Base-by-base conservation (phyloP, 2,888 invertebrate species). In the Neuroscelio doddi region DNA sequence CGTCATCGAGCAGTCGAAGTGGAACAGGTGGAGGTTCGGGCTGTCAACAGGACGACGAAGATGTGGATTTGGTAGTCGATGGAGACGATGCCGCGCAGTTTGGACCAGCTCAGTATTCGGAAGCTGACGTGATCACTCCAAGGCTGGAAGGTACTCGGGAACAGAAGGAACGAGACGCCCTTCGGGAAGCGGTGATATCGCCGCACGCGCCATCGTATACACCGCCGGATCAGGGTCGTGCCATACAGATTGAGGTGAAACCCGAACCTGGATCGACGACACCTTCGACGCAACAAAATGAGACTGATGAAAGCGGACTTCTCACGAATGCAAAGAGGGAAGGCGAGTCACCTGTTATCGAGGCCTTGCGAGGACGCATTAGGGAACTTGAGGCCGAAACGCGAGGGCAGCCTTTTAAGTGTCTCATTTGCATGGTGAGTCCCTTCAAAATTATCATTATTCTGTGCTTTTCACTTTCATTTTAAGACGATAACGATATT, bases 91-190 rank as follows among this genome's bases (percentile, higher is more conserved):
- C 92, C 0, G 91, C 92, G 61, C 86, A 92, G 39, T 97, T 93
- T 76, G 97, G 96, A 0, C 91, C 93, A 0, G 87, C 94, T 0
- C 96, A 97, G 83, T 97, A 95, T 84, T 92, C 92, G 0, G 93
- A 93, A 80, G 87, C 87, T 10, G 92, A 93, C 81, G 87, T 91
- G 58, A 86, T 90, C 36, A 80, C 88, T 27, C 82, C 85, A 17
- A 85, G 86, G 16, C 85, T 87, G 14, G 88, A 87, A 21, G 84
- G 85, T 8, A 79, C 80, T 1, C 73, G 83, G 57, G 86, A 86
- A 55, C 88, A 90, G 72, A 87, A 88, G 52, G 88, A 88, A 72
- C 83, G 87, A 64, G 85, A 87, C 51, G 87, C 88, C 2, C 83
- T 89, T 8, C 80, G 88, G 9, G 88, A 88, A 78, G 87, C 88